Conservation (phyloP, 23 tunicate genomes). For the Styela clava region DNA sequence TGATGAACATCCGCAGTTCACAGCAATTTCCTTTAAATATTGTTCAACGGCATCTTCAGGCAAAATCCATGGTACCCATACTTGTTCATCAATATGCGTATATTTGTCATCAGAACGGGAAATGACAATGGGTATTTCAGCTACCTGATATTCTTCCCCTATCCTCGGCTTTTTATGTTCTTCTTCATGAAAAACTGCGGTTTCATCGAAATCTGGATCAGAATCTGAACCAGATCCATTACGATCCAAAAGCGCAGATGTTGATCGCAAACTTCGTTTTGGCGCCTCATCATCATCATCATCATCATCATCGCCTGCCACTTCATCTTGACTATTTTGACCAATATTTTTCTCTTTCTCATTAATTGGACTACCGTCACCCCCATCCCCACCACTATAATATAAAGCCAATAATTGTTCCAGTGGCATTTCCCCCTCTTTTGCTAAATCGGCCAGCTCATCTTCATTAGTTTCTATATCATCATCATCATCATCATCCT, state of each 20-base stretch:
- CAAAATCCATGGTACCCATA: constrained; percentile 62
- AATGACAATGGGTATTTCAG: constrained; percentile 34
- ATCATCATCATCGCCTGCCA: constrained; percentile 17
- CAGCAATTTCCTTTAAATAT: constrained; percentile 17
- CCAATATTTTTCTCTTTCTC: not conserved
- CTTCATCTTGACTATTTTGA: constrained; percentile 1
- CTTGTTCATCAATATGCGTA: constrained; percentile 39
- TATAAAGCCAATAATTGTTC: constrained; percentile 58
- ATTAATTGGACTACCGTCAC: not conserved
- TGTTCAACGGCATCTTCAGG: constrained; percentile 14
- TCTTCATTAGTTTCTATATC: constrained; percentile 45
- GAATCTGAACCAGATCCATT: not conserved
- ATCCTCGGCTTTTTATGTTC: constrained; percentile 75
- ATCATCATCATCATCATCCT: constrained; percentile 66
- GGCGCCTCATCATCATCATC: constrained; percentile 14
- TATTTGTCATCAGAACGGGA: constrained; percentile 42
- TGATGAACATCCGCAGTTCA: not conserved
- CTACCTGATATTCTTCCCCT: constrained; percentile 72
- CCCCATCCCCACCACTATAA: constrained; percentile 29
- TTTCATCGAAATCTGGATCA: constrained; percentile 16
- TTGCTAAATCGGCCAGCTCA: constrained; percentile 82
- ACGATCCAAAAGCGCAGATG: not conserved
- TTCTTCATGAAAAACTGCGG: constrained; percentile 9
- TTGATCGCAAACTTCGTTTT: constrained; percentile 33
- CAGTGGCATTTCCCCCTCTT: constrained; percentile 84